Base-by-base conservation (phyloP, 2,888 invertebrate genomes). In the Hirtodrosophila alboralis region DNA sequence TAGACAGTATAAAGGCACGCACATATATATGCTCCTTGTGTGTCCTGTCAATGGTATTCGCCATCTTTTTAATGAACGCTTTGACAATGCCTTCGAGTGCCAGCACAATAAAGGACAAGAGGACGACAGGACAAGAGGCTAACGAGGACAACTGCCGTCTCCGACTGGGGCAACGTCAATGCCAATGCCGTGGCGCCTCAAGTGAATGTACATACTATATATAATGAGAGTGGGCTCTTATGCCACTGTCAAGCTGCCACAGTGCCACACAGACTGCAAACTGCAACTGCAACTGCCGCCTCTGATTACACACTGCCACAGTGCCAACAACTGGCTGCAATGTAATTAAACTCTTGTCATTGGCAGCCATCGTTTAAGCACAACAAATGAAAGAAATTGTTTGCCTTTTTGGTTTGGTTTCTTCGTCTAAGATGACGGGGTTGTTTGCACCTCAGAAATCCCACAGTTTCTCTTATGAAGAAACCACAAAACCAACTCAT, bases 51-150 rank as follows among this genome's bases (percentile, higher is more conserved):
- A 54, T 53, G 41, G 21, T 43, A 47, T 44, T 49, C 51, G 28
- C 33, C 28, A 36, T 43, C 26, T 56, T 71, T 85, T 85, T 85
- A 85, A 83, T 83, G 83, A 85, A 77, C 56, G 80, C 86, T 79
- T 68, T 79, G 79, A 79, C 86, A 79, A 86, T 75, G 86, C 69
- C 76, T 83, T 78, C 76, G 60, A 80, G 79, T 84, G 76, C 73
- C 18, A 5, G 23, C 23, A n/a, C n/a, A n/a, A n/a, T n/a, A 6
- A 7, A 23, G 23, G 8, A 23, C 23, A 8, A 23, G 23, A 44
- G 51, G n/a, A n/a, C n/a, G n/a, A n/a, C n/a, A 53, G 61, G 61
- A 64, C 59, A 61, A 74, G 44, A 48, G 73, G 43, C 73, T 57
- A 61, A 53, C 74, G 61, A 74, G 74, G 52, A 67, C 61, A 60